A percentile compares a stretch with the other conserved stretches of the same genome.
Evolutionary conservation across 2,888 invertebrate species (phyloP).

Genomic region (Himalopsyche japonica): DNA sequence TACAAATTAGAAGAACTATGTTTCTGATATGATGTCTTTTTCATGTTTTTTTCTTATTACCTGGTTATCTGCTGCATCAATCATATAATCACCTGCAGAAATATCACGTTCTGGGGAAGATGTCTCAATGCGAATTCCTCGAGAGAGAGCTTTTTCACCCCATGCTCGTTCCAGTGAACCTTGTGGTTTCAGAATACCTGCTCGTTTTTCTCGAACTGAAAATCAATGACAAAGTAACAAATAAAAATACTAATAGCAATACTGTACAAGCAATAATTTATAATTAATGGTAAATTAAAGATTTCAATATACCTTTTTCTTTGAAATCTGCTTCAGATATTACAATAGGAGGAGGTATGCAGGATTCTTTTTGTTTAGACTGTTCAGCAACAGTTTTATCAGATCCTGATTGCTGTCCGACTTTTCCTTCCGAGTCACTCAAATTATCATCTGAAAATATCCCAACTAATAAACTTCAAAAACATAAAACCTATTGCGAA

Average conservation of each 20-base stretch:
- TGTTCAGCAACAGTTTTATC: background rate
- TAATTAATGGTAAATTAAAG: background rate
- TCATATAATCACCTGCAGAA: slow-evolving; percentile 8
- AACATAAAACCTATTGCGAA: too few species aligned
- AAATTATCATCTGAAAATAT: slow-evolving; percentile 17
- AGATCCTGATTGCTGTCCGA: background rate
- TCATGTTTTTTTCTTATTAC: slow-evolving; percentile 7
- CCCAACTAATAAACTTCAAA: background rate
- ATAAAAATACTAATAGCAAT: too few species aligned
- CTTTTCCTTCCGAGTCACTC: slow-evolving; percentile 26
- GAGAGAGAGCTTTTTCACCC: slow-evolving; percentile 54
- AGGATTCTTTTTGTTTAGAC: background rate
- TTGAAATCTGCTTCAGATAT: slow-evolving; percentile 58
- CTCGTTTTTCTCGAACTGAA: slow-evolving; percentile 49
- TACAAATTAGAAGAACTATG: too few species aligned
- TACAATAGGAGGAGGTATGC: slow-evolving; percentile 49
- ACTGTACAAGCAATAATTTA: background rate
- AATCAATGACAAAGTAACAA: background rate
- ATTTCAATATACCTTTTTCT: slow-evolving; percentile 50
- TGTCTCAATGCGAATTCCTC: slow-evolving; percentile 12
- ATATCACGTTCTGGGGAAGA: slow-evolving; percentile 4
- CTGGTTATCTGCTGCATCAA: slow-evolving; percentile 40
- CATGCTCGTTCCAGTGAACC: slow-evolving; percentile 70
- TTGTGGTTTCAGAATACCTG: slow-evolving; percentile 73
- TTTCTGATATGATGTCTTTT: too few species aligned